phyloP scores from a whole-genome alignment of 2,113 vertebrate genomes.

The Bujurquina vittata region DNA sequence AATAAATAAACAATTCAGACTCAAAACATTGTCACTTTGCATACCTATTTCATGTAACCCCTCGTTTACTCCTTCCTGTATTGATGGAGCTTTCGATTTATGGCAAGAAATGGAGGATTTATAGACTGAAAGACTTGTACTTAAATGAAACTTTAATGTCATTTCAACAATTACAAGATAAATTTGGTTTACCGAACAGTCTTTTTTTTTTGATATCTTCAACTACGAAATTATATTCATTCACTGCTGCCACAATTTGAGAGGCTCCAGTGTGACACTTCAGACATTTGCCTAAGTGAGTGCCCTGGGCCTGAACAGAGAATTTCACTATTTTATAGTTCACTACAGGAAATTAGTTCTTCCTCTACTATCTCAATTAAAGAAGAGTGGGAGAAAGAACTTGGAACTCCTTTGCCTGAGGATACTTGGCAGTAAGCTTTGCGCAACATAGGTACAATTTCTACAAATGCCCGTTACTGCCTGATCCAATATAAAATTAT shows the following conservation, averaged over 20 bases:
- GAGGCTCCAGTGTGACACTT: not conserved
- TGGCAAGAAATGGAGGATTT: not conserved
- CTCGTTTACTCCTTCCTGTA: not conserved
- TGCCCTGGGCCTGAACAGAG: not conserved
- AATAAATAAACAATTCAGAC: not conserved
- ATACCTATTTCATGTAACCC: not conserved
- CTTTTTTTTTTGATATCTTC: not conserved
- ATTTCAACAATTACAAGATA: not conserved
- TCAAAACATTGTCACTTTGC: not conserved
- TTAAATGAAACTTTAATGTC: not conserved
- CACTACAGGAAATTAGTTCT: not conserved
- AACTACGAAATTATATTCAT: too few relatives aligned
- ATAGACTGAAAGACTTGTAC: not conserved
- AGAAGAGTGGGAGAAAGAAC: not conserved
- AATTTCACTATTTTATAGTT: not conserved
- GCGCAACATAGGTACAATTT: not conserved
- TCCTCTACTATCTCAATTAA: not conserved
- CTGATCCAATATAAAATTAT: not conserved
- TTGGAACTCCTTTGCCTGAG: not conserved
- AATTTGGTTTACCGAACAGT: not conserved
- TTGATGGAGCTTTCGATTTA: not conserved
- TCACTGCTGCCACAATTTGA: not conserved
- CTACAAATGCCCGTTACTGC: not conserved
- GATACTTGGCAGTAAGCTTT: too few relatives aligned
- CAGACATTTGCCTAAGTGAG: not conserved